These are phyloP conservation scores for Paramormyrops kingsleyae DNA, from an alignment of 2,113 vertebrate species.

Conservation along the genomic window DNA sequence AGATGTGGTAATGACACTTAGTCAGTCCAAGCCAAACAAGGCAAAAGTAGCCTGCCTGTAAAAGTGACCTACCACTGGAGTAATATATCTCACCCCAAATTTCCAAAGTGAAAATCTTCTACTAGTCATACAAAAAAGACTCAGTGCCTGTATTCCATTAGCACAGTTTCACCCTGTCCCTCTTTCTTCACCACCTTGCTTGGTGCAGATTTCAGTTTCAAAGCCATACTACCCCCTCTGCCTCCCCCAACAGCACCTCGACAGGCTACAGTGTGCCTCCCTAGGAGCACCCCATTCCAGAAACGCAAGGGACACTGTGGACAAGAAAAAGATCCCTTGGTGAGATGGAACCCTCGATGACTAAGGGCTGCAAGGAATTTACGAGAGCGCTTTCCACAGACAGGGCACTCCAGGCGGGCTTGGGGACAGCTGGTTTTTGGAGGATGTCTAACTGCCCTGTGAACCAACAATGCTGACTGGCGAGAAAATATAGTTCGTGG, in stretches of 20 bases:
- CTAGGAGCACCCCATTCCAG: slow-evolving; percentile 64
- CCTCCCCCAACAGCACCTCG: slow-evolving; percentile 52
- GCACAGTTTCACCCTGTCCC: slow-evolving; percentile 50
- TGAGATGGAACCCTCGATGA: slow-evolving; percentile 66
- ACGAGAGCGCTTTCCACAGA: slow-evolving; percentile 84
- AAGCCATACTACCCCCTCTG: slow-evolving; percentile 26
- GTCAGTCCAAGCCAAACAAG: slow-evolving; percentile 20
- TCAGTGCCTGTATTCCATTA: slow-evolving; percentile 60
- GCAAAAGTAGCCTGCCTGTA: slow-evolving; percentile 23
- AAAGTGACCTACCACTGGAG: slow-evolving; percentile 26
- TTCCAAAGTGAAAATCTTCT: slow-evolving; percentile 13
- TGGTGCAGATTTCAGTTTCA: slow-evolving; percentile 51
- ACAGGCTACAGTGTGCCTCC: slow-evolving; percentile 63
- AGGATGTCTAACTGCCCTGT: slow-evolving; percentile 64
- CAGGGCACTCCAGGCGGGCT: slow-evolving; percentile 76
- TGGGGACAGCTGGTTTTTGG: slow-evolving; percentile 54
- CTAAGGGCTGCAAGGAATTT: slow-evolving; percentile 74
- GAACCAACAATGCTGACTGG: slow-evolving; percentile 62
- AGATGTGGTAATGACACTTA: slow-evolving; percentile 36
- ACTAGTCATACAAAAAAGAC: slow-evolving; percentile 33
- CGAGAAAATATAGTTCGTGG: slow-evolving; percentile 61
- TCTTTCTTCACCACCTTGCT: slow-evolving; percentile 50
- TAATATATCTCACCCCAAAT: slow-evolving; percentile 6
- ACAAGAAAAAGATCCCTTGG: slow-evolving; percentile 65
- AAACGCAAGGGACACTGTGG: slow-evolving; percentile 58